Conservation (phyloP, 35 echinoderm and acorn worm genomes). For the Apostichopus californicus region DNA sequence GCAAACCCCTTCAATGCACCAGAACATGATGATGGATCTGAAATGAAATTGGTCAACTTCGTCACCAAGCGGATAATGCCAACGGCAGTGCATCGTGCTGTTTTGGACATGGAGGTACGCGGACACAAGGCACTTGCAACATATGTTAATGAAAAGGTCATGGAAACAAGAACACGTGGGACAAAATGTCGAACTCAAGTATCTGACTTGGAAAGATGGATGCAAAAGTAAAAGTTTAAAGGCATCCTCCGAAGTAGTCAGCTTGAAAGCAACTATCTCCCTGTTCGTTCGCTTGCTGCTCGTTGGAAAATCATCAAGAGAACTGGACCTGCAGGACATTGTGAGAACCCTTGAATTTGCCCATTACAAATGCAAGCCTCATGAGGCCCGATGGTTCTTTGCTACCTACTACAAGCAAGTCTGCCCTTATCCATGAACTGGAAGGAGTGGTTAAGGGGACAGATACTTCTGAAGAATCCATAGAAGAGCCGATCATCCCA, state of each 20-base stretch:
- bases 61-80: constrained; percentile 18
- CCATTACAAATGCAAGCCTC: not conserved
- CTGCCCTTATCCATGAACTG: not conserved
- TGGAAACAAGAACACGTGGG: constrained; percentile 19
- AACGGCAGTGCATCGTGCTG: not conserved
- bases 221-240: not conserved
- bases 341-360: constrained; percentile 6
- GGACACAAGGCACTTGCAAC: not conserved
- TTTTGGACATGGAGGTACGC: not conserved
- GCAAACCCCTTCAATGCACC: not conserved
- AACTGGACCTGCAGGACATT: constrained; percentile 2
- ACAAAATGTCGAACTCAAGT: constrained; percentile 20
- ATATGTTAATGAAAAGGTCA: not conserved
- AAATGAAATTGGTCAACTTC: constrained; percentile 3
- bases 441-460: not conserved
- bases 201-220: not conserved
- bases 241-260: not conserved
- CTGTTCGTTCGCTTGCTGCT: constrained; percentile 3
- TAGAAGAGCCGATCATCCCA: not conserved
- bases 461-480: not conserved
- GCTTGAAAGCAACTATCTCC: not conserved
- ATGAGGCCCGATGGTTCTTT: not conserved
- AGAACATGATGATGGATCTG: not conserved
- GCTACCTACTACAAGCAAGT: not conserved
- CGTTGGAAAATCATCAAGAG: not conserved